phyloP scores from a whole-genome alignment of 2,888 invertebrate species.

The Sisyra nigra region DNA sequence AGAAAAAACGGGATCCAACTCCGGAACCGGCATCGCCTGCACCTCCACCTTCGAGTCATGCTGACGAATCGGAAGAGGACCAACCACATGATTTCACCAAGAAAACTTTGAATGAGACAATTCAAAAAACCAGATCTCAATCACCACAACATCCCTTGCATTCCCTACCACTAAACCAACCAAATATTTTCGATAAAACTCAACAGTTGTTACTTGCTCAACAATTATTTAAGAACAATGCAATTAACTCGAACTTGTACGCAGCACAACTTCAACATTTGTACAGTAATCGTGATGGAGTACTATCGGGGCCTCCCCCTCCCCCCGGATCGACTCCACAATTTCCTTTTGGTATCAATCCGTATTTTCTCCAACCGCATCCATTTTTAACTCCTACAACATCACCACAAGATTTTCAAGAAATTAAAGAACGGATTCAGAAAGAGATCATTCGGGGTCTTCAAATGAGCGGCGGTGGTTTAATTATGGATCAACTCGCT shows the following conservation, averaged over 20 bases:
- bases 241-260: conserved; percentile 41
- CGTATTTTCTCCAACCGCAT: conserved; percentile 46
- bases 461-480: conserved; percentile 53
- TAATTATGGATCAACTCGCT: conserved; percentile 30
- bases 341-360: conserved; percentile 44
- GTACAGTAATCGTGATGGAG: conserved; percentile 31
- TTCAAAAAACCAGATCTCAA: conserved; percentile 21
- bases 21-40: conserved; percentile 1
- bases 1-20: conserved; percentile 37
- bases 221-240: conserved; percentile 45
- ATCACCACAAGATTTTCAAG: conserved; percentile 38
- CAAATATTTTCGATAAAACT: conserved; percentile 33
- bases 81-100: conserved; percentile 30
- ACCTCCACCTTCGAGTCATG: conserved; percentile 9
- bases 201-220: conserved; percentile 45
- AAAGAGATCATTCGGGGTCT: conserved; percentile 45
- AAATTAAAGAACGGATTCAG: conserved; percentile 51
- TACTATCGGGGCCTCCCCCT: conserved; percentile 13
- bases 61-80: conserved; percentile 16
- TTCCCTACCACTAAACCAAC: conserved; percentile 5
- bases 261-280: conserved; percentile 44
- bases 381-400: conserved; percentile 33
- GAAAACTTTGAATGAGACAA: conserved; percentile 26
- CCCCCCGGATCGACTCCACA: conserved; percentile 24
- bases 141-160: conserved; percentile 12